Evolutionary conservation across 2,888 invertebrate genomes (phyloP).

Genomic region (Autographa pulchrina): DNA sequence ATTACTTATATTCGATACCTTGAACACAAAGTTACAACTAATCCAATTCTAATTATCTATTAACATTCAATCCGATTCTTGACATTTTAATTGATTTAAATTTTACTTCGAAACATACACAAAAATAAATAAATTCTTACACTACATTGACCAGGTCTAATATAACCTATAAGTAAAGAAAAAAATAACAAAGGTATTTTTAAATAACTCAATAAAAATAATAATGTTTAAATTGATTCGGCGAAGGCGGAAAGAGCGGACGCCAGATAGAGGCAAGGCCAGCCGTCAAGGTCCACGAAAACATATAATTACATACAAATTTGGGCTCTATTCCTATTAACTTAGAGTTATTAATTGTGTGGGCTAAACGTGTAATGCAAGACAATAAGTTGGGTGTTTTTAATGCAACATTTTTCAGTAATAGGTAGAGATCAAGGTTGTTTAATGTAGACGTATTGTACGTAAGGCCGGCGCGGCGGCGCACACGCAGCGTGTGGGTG

Average conservation of each 20-base stretch:
- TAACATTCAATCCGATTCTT: not conserved
- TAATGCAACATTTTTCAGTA: slow-evolving; percentile 88
- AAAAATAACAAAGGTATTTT: slow-evolving; percentile 61
- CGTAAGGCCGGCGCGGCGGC: slow-evolving; percentile 64
- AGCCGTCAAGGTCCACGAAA: slow-evolving; percentile 81
- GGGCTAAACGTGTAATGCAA: slow-evolving; percentile 66
- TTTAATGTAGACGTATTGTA: slow-evolving; percentile 58
- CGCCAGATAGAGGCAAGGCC: slow-evolving; percentile 87
- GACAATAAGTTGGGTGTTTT: slow-evolving; percentile 84
- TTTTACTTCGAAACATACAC: slow-evolving; percentile 9
- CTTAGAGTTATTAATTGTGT: slow-evolving; percentile 68
- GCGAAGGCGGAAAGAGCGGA: slow-evolving; percentile 88
- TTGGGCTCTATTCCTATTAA: slow-evolving; percentile 58
- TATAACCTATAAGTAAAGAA: slow-evolving; percentile 25
- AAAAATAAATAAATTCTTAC: slow-evolving; percentile 12
- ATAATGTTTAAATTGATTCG: slow-evolving; percentile 86
- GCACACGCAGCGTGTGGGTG: slow-evolving; percentile 26
- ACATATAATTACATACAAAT: slow-evolving; percentile 63
- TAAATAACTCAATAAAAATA: slow-evolving; percentile 77
- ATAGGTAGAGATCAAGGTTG: slow-evolving; percentile 87
- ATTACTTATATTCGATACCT: slow-evolving; percentile 11
- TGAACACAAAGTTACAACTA: slow-evolving; percentile 28
- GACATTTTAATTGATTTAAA: slow-evolving; percentile 6
- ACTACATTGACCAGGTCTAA: slow-evolving; percentile 19
- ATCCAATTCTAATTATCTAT: slow-evolving; percentile 11